phyloP scores from a whole-genome alignment of 2,888 invertebrate genomes.

The Alitta virens region DNA sequence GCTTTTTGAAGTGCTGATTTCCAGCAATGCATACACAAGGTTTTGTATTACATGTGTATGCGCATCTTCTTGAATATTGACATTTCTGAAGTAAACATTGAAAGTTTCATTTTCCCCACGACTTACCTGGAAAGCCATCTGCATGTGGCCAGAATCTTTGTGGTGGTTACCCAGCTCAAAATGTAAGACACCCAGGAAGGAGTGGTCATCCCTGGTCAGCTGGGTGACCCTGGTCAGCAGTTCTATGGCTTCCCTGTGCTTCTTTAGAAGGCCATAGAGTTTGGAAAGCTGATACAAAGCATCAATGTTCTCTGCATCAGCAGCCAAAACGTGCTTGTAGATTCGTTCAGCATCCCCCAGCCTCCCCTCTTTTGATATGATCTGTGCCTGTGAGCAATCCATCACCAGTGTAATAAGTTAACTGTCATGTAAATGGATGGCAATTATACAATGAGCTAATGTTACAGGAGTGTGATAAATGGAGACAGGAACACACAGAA shows the following conservation, averaged over 20 bases:
- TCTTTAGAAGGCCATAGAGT: conserved; percentile 4
- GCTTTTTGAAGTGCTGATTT: too few relatives aligned
- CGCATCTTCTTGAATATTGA: too few relatives aligned
- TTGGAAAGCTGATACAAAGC: conserved; percentile 19
- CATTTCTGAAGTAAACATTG: too few relatives aligned
- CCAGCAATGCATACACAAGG: too few relatives aligned
- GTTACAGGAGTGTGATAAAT: too few relatives aligned
- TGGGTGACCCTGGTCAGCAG: too few relatives aligned
- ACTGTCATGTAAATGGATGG: too few relatives aligned
- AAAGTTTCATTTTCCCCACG: too few relatives aligned
- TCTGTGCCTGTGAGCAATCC: conserved; percentile 5
- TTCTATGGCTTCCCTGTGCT: conserved; percentile 7
- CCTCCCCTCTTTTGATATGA: conserved; percentile 1
- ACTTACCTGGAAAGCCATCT: conserved; percentile 11
- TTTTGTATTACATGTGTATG: too few relatives aligned
- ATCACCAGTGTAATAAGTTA: too few relatives aligned
- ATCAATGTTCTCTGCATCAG: not conserved
- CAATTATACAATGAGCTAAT: too few relatives aligned
- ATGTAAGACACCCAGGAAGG: conserved; percentile 6
- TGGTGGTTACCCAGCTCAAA: conserved; percentile 12
- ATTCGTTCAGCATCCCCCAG: conserved; percentile 7
- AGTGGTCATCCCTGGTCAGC: not conserved
- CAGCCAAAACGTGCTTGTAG: conserved; percentile 1
- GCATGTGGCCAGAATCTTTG: conserved; percentile 8
- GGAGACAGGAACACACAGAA: too few relatives aligned